Evolutionary conservation across 2,113 vertebrate genomes (phyloP), one percentile per base, ranked within the genome.

Genomic region (Sinosuthora webbiana): DNA sequence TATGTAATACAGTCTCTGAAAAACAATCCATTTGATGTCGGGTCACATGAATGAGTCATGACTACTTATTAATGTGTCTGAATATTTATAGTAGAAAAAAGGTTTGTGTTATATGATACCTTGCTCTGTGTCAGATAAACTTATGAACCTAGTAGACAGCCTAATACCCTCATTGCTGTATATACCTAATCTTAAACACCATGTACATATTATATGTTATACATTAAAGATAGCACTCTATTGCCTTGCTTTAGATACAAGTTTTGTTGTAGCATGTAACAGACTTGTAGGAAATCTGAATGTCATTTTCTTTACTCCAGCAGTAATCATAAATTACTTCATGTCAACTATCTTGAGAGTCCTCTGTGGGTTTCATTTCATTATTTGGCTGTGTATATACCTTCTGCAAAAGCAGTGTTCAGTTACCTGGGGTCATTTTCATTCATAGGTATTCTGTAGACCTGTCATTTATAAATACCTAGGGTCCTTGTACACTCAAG

Each of bases 391-490:
- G 37, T 75, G 81, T 94, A 91, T 79, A 85, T 79, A 91, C 82
- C 91, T 97, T 75, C 70, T 95, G 68, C 81, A 84, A 91, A 59
- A 96, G 77, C 91, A 82, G 50, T 77, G 42, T 95, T 95, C 88
- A 93, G 82, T 92, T 97, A 98, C 88, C 93, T 94, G 89, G 94
- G 93, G 93, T 98, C 95, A 97, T 98, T 97, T 97, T 96, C 94
- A 96, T 96, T 97, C 97, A 97, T 50, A 89, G 87, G 25, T 95
- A 92, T 97, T 96, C 93, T 95, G 95, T 86, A 98, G 77, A 93
- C 55, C 74, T 97, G 93, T 83, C 94, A 94, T 95, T 92, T 97
- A 91, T 96, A 97, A 98, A 94, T 87, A 95, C 75, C 95, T 82
- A 50, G 70, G 70, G 94, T 97, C 87, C 47, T 95, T 88, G 82